Evolutionary conservation across 2,797 vertebrate genomes (phyloP).

Genomic region (Ctenochaetus hawaiiensis): DNA sequence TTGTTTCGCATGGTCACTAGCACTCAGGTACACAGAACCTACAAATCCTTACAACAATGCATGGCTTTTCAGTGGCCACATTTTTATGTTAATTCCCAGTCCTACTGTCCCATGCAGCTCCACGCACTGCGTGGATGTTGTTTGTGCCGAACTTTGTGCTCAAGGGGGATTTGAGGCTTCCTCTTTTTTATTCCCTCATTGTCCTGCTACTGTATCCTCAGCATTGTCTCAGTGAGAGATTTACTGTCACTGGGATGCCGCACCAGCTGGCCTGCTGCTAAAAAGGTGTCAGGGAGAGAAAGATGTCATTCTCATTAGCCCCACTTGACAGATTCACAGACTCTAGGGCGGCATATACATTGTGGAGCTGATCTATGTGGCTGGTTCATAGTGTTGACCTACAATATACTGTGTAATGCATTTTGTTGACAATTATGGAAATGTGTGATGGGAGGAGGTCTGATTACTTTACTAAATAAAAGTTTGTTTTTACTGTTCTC

Average conservation of each 20-base stretch:
- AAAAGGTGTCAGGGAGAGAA: constrained; percentile 84
- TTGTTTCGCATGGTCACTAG: constrained; percentile 44
- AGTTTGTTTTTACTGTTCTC: background rate
- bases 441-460: background rate
- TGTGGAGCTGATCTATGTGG: background rate
- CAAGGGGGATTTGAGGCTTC: constrained; percentile 83
- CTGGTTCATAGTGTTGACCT: background rate
- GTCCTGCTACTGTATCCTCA: constrained; percentile 88
- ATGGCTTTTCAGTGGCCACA: constrained; percentile 59
- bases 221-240: constrained; percentile 89
- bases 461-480: background rate
- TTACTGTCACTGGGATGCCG: constrained; percentile 78
- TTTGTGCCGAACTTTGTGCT: constrained; percentile 67
- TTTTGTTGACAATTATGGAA: background rate
- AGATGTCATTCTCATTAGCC: constrained; percentile 84
- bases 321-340: constrained; percentile 55
- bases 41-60: constrained; percentile 32
- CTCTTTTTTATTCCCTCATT: constrained; percentile 89
- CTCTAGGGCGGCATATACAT: background rate
- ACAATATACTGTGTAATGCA: background rate
- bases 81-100: constrained; percentile 20
- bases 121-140: constrained; percentile 63
- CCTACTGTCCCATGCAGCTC: constrained; percentile 46
- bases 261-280: constrained; percentile 77
- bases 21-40: constrained; percentile 21